A percentile compares a stretch with the other conserved stretches of the same genome.
Evolutionary conservation across 2,113 vertebrate genomes (phyloP).

Genomic region (Enhydra lutris): DNA sequence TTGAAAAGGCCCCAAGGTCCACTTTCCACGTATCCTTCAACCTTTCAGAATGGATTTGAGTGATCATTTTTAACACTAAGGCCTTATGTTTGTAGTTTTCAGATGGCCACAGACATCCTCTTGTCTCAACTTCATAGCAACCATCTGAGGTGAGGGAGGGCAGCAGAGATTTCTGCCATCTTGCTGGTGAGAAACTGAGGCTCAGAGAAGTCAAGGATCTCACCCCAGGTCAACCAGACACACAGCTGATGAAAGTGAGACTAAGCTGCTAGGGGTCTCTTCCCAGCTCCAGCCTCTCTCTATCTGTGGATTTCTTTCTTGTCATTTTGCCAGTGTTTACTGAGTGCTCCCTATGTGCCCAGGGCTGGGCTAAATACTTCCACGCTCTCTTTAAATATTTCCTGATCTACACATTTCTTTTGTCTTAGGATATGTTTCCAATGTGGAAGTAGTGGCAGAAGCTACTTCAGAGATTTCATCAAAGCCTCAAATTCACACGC

Average conservation of each 20-base stretch:
- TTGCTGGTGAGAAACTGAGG: background rate
- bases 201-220: background rate
- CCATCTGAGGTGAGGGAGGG: background rate
- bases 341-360: background rate
- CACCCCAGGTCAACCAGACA: background rate
- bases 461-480: background rate
- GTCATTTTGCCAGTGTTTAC: background rate
- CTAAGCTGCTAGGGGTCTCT: fast-evolving
- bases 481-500: background rate
- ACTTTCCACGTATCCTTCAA: background rate
- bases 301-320: background rate
- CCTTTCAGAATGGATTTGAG: background rate
- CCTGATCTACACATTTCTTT: background rate
- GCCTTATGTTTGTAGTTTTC: background rate
- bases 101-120: background rate
- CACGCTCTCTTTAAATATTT: background rate
- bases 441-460: background rate
- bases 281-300: background rate
- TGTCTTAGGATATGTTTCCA: background rate
- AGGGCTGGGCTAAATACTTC: background rate
- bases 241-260: background rate
- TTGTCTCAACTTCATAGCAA: background rate
- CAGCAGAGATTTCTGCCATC: background rate
- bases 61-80: constrained; percentile 10
- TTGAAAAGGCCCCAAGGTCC: constrained; percentile 22